Evolutionary conservation across 2,888 invertebrate species (phyloP).

Genomic region (Lapara coniferarum): DNA sequence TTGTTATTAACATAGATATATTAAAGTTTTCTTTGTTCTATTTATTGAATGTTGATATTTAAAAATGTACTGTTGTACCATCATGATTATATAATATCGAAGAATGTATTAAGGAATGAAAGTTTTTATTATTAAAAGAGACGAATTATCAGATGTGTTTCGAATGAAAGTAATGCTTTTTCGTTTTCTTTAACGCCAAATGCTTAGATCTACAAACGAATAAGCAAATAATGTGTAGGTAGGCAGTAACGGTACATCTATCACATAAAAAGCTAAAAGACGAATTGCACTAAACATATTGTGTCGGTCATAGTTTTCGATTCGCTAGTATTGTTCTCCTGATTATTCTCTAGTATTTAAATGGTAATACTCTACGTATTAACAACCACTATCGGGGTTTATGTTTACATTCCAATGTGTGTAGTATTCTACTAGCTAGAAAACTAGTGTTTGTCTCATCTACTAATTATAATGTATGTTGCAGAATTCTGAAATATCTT

Average conservation of each 20-base stretch:
- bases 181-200: slow-evolving; percentile 62
- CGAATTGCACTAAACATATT: not conserved
- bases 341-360: not conserved
- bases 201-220: slow-evolving; percentile 51
- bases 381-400: slow-evolving; percentile 17
- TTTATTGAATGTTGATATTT: slow-evolving; percentile 32
- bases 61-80: slow-evolving; percentile 9
- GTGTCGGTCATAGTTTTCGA: not conserved
- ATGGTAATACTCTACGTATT: slow-evolving; percentile 10
- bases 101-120: not conserved
- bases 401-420: slow-evolving; percentile 32
- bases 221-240: slow-evolving; percentile 23
- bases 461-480: not conserved
- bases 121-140: not conserved
- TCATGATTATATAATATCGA: not conserved
- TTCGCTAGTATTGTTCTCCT: slow-evolving; percentile 9
- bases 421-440: slow-evolving; percentile 8
- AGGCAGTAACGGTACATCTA: too few relatives aligned
- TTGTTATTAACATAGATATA: slow-evolving; percentile 39
- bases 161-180: slow-evolving; percentile 15
- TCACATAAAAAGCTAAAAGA: not conserved
- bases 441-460: slow-evolving; percentile 1
- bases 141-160: slow-evolving; percentile 5
- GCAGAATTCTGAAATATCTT: not conserved
- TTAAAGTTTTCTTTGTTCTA: slow-evolving; percentile 40